Conservation (phyloP, 2,888 invertebrate genomes). For the Synanthedon myopaeformis region DNA sequence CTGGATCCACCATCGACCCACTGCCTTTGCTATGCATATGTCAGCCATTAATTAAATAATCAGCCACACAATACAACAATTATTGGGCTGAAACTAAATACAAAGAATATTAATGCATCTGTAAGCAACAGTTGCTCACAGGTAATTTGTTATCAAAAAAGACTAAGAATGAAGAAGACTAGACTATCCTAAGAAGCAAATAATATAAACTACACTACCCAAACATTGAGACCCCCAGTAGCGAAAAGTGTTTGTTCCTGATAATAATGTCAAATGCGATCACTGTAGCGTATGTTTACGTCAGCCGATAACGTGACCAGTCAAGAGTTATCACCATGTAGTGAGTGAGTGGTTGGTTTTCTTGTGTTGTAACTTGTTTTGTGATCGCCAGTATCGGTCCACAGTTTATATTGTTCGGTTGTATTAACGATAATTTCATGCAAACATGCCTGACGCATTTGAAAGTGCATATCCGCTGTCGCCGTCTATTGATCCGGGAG, state of each 20-base stretch:
- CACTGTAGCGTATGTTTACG: slow-evolving; percentile 30
- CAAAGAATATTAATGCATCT: too few relatives aligned
- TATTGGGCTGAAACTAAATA: too few relatives aligned
- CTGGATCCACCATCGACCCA: too few relatives aligned
- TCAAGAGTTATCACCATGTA: slow-evolving; percentile 42
- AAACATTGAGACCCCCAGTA: neutral
- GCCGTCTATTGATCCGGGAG: slow-evolving; percentile 57
- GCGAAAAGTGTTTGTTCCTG: neutral
- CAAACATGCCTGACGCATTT: slow-evolving; percentile 70
- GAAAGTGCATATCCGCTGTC: slow-evolving; percentile 69
- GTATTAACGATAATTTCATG: slow-evolving; percentile 1
- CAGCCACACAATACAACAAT: too few relatives aligned
- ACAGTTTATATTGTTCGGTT: neutral
- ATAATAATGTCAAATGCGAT: neutral
- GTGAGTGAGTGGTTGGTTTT: slow-evolving; percentile 31
- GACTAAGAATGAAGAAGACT: too few relatives aligned
- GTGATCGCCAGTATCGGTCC: slow-evolving; percentile 1
- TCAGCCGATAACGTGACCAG: slow-evolving; percentile 31
- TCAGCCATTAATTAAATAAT: too few relatives aligned
- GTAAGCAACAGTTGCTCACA: too few relatives aligned
- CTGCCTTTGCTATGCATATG: too few relatives aligned
- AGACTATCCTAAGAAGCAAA: too few relatives aligned
- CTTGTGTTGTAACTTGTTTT: slow-evolving; percentile 23
- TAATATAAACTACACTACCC: too few relatives aligned
- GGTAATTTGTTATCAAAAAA: too few relatives aligned